Conservation (phyloP, 1,140 invertebrate genomes). For the Drosophila bipectinata region DNA sequence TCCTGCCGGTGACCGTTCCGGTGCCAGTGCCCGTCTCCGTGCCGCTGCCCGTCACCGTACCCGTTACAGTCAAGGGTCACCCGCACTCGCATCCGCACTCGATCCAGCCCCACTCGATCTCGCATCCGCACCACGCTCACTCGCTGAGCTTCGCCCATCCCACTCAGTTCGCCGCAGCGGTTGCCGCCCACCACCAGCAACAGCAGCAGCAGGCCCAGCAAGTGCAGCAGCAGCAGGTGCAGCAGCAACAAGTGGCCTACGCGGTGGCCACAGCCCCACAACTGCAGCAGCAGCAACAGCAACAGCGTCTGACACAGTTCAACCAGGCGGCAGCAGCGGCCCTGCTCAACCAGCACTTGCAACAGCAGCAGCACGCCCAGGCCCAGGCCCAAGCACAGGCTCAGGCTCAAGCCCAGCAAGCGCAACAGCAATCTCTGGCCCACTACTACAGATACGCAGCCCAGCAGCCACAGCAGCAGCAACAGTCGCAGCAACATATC, state of each 20-base stretch:
- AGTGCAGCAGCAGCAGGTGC: constrained; percentile 42
- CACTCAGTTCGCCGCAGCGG: constrained; percentile 77
- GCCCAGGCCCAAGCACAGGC: constrained; percentile 24
- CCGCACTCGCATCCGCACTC: constrained; percentile 47
- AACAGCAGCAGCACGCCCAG: constrained; percentile 50
- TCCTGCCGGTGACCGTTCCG: constrained; percentile 69
- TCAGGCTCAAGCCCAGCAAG: constrained; percentile 14
- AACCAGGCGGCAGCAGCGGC: constrained; percentile 47
- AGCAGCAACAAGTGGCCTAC: constrained; percentile 50
- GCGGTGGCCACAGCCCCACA: constrained; percentile 59
- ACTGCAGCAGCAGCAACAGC: constrained; percentile 61
- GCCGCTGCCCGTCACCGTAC: constrained; percentile 66
- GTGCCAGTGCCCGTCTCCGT: constrained; percentile 53
- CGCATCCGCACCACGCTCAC: constrained; percentile 57
- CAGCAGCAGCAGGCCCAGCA: constrained; percentile 57
- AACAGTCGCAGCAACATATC: constrained; percentile 57
- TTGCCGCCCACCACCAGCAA: constrained; percentile 73
- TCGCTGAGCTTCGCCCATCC: constrained; percentile 78
- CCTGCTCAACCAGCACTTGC: constrained; percentile 57
- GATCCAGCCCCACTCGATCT: constrained; percentile 43
- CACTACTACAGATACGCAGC: constrained; percentile 67
- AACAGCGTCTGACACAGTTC: constrained; percentile 45
- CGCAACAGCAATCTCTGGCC: constrained; percentile 42
- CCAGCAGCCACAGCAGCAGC: constrained; percentile 43
- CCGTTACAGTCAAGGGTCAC: constrained; percentile 47